These are phyloP conservation scores for Hippocampus kuda DNA, from an alignment of 2,797 vertebrate species.

Conservation along the genomic window DNA sequence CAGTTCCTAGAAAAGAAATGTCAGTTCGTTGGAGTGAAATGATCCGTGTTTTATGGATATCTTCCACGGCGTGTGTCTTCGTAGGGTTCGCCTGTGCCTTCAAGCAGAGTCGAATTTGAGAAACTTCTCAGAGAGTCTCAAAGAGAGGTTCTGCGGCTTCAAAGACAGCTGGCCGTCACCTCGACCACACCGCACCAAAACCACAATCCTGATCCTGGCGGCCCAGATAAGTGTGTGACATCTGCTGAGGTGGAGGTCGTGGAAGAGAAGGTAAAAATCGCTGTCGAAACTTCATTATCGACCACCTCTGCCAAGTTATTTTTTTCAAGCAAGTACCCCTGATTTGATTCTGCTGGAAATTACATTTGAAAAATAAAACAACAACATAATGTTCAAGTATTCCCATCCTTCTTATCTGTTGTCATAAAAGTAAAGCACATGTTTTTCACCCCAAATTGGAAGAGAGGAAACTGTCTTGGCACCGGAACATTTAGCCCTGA, in stretches of 20 bases:
- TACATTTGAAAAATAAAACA: background rate
- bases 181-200: conserved; percentile 44
- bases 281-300: background rate
- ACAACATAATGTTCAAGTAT: background rate
- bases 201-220: conserved; percentile 15
- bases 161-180: conserved; percentile 85
- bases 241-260: conserved; percentile 7
- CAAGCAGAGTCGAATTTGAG: conserved; percentile 72
- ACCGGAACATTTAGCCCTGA: conserved; percentile 15
- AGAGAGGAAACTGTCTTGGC: conserved; percentile 6
- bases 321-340: background rate
- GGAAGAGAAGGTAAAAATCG: conserved; percentile 4
- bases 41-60: background rate
- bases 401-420: background rate
- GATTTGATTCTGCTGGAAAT: background rate
- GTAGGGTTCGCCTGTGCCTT: conserved; percentile 60
- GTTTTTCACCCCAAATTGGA: background rate
- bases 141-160: conserved; percentile 86
- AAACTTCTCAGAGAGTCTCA: conserved; percentile 87
- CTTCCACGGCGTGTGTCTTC: background rate
- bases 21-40: background rate
- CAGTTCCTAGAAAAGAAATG: background rate
- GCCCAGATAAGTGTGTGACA: conserved; percentile 16
- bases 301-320: background rate
- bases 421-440: conserved; percentile 3